Evolutionary conservation across 2,888 invertebrate species (phyloP).

Genomic region (Nasonia oneida): DNA sequence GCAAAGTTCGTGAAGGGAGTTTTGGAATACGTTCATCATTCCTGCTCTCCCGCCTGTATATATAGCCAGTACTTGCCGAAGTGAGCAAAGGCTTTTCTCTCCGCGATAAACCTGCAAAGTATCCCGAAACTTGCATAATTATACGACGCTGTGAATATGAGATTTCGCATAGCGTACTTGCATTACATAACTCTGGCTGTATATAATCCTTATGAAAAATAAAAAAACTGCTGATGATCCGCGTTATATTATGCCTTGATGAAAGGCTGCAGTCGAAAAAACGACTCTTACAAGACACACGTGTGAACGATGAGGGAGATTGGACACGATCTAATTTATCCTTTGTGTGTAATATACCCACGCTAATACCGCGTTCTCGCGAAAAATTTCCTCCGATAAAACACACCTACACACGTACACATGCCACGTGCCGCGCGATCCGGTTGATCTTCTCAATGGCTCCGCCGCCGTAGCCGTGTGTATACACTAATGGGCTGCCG

Average conservation of each 20-base stretch:
- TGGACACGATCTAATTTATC: conserved; percentile 24
- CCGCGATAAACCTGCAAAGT: conserved; percentile 13
- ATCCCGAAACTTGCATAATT: conserved; percentile 32
- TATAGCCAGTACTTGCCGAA: conserved; percentile 21
- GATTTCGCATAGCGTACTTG: background rate
- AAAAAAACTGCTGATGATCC: background rate
- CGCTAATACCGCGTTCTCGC: too few relatives aligned
- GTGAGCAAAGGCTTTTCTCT: conserved; percentile 19
- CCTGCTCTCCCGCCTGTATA: background rate
- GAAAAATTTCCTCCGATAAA: background rate
- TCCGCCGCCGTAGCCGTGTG: background rate
- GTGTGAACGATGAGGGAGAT: background rate
- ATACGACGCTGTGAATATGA: conserved; percentile 1
- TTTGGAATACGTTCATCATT: conserved; percentile 44
- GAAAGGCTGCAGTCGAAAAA: too few relatives aligned
- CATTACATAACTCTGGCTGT: background rate
- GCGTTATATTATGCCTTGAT: too few relatives aligned
- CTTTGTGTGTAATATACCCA: background rate
- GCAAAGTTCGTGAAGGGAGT: conserved; percentile 12
- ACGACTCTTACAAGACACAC: background rate
- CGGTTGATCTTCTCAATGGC: background rate
- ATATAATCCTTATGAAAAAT: background rate
- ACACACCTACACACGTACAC: background rate
- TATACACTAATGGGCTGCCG: background rate
- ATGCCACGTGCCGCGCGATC: background rate